Evolutionary conservation across 2,113 vertebrate genomes (phyloP).

Genomic region (Sceloporus undulatus): DNA sequence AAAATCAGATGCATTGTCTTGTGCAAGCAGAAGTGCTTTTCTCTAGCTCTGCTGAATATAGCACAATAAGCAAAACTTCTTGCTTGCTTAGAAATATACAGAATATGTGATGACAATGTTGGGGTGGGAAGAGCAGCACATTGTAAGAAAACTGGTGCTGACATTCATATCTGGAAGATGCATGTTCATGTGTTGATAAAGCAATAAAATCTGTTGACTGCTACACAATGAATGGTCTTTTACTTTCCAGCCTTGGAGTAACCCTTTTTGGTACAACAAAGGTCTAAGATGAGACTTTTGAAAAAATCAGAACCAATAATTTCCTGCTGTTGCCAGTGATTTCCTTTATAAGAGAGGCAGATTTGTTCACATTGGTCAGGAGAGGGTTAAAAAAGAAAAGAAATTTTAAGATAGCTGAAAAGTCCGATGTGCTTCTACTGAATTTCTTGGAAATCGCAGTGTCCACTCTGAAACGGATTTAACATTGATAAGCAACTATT

Average conservation of each 20-base stretch:
- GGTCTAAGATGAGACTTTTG: too few relatives aligned
- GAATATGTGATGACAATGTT: not conserved
- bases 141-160: not conserved
- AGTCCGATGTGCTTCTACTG: too few relatives aligned
- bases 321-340: not conserved
- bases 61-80: not conserved
- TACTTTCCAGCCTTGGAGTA: not conserved
- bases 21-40: not conserved
- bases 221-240: too few relatives aligned
- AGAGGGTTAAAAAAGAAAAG: too few relatives aligned
- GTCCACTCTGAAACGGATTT: too few relatives aligned
- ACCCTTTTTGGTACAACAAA: not conserved
- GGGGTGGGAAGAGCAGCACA: not conserved
- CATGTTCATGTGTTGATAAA: too few relatives aligned
- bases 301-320: not conserved
- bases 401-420: too few relatives aligned
- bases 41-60: not conserved
- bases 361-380: not conserved
- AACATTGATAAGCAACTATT: too few relatives aligned
- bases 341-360: not conserved
- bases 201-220: too few relatives aligned
- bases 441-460: too few relatives aligned
- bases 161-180: too few relatives aligned
- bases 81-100: not conserved
- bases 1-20: not conserved